Evolutionary conservation across 2,113 vertebrate species (phyloP), one percentile per base, ranked within the genome.

Genomic region (Antennarius striatus): DNA sequence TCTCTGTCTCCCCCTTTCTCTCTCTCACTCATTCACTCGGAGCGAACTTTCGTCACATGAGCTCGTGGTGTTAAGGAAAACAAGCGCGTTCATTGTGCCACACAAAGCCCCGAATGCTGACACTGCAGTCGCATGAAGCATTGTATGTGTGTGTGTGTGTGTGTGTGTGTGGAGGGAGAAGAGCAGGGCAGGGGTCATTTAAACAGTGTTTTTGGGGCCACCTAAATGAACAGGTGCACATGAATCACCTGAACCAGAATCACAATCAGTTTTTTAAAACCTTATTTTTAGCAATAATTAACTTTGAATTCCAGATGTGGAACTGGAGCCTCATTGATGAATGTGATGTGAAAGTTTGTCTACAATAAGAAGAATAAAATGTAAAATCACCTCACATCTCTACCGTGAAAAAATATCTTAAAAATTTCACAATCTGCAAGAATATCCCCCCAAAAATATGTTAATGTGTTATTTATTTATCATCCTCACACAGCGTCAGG

Each of bases 71-170:
- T 92, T 92, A 92, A 92, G 86, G 86, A 92, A 92, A 92, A 94
- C 93, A 94, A 93, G 83, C 81, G 64, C 86, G 10, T 68, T 91
- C 80, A 92, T 93, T 94, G 92, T 93, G 85, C 66, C 75, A 57
- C 88, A 92, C 89, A 92, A 93, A 93, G 90, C 87, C 89, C 77
- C 17, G 70, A 89, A 88, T 92, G 92, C 93, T 93, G 93, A 93
- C 89, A 46, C 79, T 91, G 91, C 91, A 92, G 85, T 89, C 65
- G 83, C 86, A 86, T 82, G 83, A 86, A 88, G 86, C 88, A 78
- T 53, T 48, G 68, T 32, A 57, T 28, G 29, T 57, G 59, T 60
- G 43, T 50, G 48, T 77, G 56, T 68, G 49, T 68, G 58, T 53
- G 52, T 15, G 36, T 51, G 51, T 42, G 40, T 29, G 47, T 43